phyloP scores from a whole-genome alignment of 53 echinoderm and acorn worm species.

The Temnopleurus reevesii region DNA sequence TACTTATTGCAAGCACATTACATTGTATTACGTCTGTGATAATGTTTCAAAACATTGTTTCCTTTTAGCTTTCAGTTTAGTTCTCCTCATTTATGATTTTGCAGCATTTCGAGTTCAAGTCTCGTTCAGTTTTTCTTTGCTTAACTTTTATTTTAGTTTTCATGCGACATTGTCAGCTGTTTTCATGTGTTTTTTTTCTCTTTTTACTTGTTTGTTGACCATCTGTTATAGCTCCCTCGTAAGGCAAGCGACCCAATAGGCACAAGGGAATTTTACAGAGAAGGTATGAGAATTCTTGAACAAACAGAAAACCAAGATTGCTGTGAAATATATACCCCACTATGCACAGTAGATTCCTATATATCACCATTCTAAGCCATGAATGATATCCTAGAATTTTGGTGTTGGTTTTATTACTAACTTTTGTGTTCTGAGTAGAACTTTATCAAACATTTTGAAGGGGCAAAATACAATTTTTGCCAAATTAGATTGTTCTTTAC shows the following conservation, averaged over 20 bases:
- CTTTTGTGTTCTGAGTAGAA: no score
- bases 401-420: conserved; percentile 30
- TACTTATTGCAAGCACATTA: no score
- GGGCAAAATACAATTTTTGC: no score
- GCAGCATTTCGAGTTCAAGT: neutral
- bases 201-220: neutral
- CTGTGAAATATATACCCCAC: neutral
- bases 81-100: conserved; percentile 14
- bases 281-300: conserved; percentile 8
- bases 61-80: neutral
- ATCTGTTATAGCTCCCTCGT: conserved; percentile 27
- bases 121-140: neutral
- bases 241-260: conserved; percentile 30
- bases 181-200: conserved; percentile 21
- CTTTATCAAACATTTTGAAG: no score
- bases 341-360: no score
- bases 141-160: neutral
- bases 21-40: no score
- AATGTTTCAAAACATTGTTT: no score
- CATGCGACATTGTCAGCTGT: conserved; percentile 22
- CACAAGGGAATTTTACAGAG: neutral
- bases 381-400: neutral
- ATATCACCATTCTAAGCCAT: no score
- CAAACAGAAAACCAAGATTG: neutral
- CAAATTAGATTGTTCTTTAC: no score